A percentile compares a stretch with the other conserved stretches of the same genome.
Evolutionary conservation across 1,140 invertebrate genomes (phyloP).

Genomic region (Bombus polaris): DNA sequence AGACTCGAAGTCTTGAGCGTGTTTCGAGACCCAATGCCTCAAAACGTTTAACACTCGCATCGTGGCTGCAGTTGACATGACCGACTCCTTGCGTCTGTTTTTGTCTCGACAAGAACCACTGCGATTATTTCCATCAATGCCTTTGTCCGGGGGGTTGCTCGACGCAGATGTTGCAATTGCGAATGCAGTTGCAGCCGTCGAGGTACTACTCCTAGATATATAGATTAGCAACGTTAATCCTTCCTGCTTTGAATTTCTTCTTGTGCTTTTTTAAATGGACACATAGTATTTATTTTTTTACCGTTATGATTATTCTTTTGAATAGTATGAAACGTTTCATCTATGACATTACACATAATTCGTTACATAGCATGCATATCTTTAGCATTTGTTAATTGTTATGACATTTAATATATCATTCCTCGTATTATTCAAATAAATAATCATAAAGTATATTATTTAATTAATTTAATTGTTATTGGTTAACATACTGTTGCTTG

Average conservation of each 20-base stretch:
- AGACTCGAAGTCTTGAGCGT: slow-evolving; percentile 92
- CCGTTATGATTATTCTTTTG: background rate
- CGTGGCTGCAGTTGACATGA: slow-evolving; percentile 95
- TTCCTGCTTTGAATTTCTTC: background rate
- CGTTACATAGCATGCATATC: background rate
- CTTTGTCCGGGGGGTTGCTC: slow-evolving; percentile 88
- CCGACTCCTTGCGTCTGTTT: slow-evolving; percentile 89
- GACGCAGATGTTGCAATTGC: slow-evolving; percentile 95
- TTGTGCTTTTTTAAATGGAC: background rate
- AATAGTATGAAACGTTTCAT: background rate
- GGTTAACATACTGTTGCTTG: background rate
- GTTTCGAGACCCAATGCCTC: slow-evolving; percentile 88
- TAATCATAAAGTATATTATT: background rate
- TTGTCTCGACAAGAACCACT: slow-evolving; percentile 77
- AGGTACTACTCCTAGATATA: slow-evolving; percentile 91
- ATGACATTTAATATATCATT: background rate
- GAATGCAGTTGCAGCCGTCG: slow-evolving; percentile 94
- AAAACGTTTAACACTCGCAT: slow-evolving; percentile 96
- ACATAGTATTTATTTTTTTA: background rate
- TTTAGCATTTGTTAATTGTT: background rate
- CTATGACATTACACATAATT: background rate
- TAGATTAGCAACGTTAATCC: background rate
- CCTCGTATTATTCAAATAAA: background rate
- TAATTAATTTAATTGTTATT: no score
- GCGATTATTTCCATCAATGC: slow-evolving; percentile 76